A percentile compares a stretch with the other conserved stretches of the same genome.
phyloP scores from a whole-genome alignment of 2,113 vertebrate genomes.

The Cygnus buccinator region DNA sequence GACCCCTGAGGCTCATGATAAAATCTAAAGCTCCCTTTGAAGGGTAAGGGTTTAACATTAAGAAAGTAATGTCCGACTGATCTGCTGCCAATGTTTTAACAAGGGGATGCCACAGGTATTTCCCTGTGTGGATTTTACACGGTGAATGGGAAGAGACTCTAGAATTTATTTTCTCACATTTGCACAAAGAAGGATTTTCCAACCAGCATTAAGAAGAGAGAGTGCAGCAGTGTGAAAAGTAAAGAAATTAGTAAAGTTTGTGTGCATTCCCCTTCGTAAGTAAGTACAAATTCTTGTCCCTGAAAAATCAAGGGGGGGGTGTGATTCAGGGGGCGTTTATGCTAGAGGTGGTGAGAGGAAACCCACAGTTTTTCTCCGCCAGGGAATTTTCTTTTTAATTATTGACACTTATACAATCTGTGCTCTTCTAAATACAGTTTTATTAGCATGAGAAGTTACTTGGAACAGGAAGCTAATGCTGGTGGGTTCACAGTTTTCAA shows the following conservation, averaged over 20 bases:
- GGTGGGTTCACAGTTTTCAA: slow-evolving; percentile 33
- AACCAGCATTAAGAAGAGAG: not conserved
- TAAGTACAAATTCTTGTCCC: not conserved
- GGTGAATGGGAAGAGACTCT: not conserved
- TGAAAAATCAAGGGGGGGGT: not conserved
- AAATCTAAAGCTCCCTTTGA: slow-evolving; percentile 60
- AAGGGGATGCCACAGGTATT: slow-evolving; percentile 35
- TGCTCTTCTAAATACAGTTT: slow-evolving; percentile 55
- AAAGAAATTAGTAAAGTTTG: not conserved
- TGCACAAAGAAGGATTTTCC: not conserved
- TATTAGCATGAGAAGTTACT: slow-evolving; percentile 57
- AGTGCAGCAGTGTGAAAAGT: not conserved
- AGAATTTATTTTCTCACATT: not conserved
- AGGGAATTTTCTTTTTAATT: not conserved
- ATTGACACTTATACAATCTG: slow-evolving; percentile 55
- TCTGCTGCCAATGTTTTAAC: slow-evolving; percentile 62
- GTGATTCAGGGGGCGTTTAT: slow-evolving; percentile 2
- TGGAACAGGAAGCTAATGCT: slow-evolving; percentile 22
- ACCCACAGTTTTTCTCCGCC: slow-evolving; percentile 15
- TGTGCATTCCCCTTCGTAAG: slow-evolving; percentile 12
- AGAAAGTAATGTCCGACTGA: slow-evolving; percentile 38
- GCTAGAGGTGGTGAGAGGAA: not conserved
- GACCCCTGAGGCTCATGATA: slow-evolving; percentile 51
- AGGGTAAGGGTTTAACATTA: slow-evolving; percentile 39
- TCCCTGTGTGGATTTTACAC: not conserved